Conservation (phyloP, 2,113 vertebrate species). For the Naja naja region DNA sequence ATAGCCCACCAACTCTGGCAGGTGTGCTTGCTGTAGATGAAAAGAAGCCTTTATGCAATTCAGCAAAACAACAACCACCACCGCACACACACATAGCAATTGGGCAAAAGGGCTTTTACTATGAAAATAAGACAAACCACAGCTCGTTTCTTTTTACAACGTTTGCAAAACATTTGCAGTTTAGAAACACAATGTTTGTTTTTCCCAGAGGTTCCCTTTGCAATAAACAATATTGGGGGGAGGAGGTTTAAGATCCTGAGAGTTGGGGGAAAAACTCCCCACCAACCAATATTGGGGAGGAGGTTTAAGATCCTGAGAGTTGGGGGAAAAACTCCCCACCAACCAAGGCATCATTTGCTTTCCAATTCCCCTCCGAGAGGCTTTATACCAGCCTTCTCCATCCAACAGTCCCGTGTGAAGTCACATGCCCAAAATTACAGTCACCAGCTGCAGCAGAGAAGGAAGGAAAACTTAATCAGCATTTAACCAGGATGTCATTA, state of each 20-base stretch:
- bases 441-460: neutral
- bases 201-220: conserved; percentile 17
- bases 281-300: too few relatives aligned
- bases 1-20: neutral
- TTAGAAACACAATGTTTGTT: conserved; percentile 34
- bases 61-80: conserved; percentile 14
- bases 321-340: neutral
- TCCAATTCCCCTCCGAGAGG: neutral
- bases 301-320: neutral
- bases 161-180: conserved; percentile 52
- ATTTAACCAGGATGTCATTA: neutral
- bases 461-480: neutral
- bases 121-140: conserved; percentile 69
- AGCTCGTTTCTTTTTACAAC: conserved; percentile 52
- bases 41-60: too few relatives aligned
- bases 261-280: neutral
- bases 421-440: neutral
- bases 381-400: neutral
- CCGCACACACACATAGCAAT: too few relatives aligned
- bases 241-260: neutral
- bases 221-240: neutral
- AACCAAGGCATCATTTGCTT: neutral
- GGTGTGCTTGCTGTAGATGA: neutral
- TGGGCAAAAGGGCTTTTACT: conserved; percentile 68
- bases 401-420: neutral